A percentile compares a stretch with the other conserved stretches of the same genome.
These are phyloP conservation scores for Bombus vancouverensis DNA, from an alignment of 1,140 invertebrate species.

Conservation along the genomic window DNA sequence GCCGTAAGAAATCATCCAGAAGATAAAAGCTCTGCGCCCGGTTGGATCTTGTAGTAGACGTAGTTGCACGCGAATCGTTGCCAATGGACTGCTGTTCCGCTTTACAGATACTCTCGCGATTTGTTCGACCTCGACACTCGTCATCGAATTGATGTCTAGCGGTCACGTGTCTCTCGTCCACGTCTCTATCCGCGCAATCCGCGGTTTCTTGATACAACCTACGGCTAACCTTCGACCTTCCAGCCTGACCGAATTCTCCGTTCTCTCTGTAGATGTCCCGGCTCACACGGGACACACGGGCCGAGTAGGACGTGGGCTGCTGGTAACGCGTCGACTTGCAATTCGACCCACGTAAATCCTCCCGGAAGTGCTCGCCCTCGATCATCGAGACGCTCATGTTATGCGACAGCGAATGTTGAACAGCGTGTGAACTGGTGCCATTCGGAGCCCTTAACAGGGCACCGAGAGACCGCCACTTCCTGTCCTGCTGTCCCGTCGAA, in stretches of 20 bases:
- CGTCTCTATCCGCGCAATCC: conserved; percentile 43
- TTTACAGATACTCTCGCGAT: conserved; percentile 51
- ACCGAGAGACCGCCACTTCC: conserved; percentile 82
- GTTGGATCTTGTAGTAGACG: conserved; percentile 69
- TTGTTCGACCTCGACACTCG: conserved; percentile 51
- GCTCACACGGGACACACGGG: conserved; percentile 66
- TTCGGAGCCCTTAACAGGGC: conserved; percentile 80
- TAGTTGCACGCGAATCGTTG: conserved; percentile 62
- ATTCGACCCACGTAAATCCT: conserved; percentile 52
- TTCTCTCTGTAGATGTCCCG: conserved; percentile 70
- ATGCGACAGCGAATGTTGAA: conserved; percentile 71
- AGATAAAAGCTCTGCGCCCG: conserved; percentile 83
- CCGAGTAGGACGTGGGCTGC: conserved; percentile 72
- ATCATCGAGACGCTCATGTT: conserved; percentile 77
- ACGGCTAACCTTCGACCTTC: conserved; percentile 74
- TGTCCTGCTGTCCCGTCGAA: conserved; percentile 73
- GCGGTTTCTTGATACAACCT: conserved; percentile 71
- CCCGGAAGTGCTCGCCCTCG: conserved; percentile 66
- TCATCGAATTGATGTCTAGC: conserved; percentile 65
- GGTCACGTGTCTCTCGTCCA: conserved; percentile 45
- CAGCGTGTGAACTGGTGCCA: conserved; percentile 47
- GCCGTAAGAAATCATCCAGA: conserved; percentile 82
- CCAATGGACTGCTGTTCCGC: conserved; percentile 37
- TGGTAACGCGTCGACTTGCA: conserved; percentile 61
- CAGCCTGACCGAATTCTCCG: conserved; percentile 68